Base-by-base conservation (phyloP, 2,113 vertebrate species). In the Calypte anna region DNA sequence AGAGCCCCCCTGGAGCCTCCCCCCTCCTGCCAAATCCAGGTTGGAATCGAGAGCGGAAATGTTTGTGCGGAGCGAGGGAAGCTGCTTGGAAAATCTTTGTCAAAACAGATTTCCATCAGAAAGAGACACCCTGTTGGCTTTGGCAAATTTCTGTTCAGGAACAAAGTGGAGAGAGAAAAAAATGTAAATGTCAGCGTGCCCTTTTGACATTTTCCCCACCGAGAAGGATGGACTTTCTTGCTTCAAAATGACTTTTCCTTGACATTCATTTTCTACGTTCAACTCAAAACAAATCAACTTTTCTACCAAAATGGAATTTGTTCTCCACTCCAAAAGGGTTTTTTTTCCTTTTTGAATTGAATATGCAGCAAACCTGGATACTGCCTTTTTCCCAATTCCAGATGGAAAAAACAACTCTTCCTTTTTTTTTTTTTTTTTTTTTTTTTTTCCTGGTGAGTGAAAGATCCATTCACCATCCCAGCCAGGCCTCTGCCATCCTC, bases 121-220 rank as follows among this genome's bases (percentile, higher is more conserved):
- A 83, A 91, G 81, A 3, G 55, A 96, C 79, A 83, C 88, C 82
- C 87, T 95, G 87, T 96, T 91, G 94, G 93, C 94, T 96, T 94
- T 96, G 95, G 94, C 93, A 96, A 95, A 96, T 94, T 95, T 94
- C 63, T 83, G 53, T 86, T 95, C 86, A 25, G 88, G 82, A 95
- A 53, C 88, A 83, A 94, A 91, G 73, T 96, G 86, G 94, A 88
- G 94, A 90, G 63, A 93, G 43, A 88, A 87, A 93, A 94, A 89
- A 92, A 50, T 6, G 48, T 94, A 96, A 96, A 97, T 96, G 96
- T 96, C 95, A 96, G 91, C 0, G n/a, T 96, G 95, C 76, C 96
- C 95, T 96, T 92, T 92, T 94, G 95, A 93, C 95, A 96, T 96
- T 96, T 96, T 84, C 95, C 75, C 76, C 92, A 28, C 81, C 10